Base-by-base conservation (phyloP, 1,140 invertebrate genomes). In the Trigoniulus corallinus region DNA sequence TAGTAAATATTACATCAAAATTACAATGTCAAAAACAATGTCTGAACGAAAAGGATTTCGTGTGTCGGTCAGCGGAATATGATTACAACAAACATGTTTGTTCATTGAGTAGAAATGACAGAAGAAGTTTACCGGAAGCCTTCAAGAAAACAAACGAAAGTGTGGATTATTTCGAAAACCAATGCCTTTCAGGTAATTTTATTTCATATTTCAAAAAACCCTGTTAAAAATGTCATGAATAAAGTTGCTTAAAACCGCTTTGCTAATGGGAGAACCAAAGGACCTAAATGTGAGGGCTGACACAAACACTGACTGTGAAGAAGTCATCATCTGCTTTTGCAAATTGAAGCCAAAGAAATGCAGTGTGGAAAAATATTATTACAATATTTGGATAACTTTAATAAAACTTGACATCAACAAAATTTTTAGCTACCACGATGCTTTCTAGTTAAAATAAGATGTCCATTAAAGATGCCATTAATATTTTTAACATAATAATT, bases 91-190 rank as follows among this genome's bases (percentile, higher is more conserved):
- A 62, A 0, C 63, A 65, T 1, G 62, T 65, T 34, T 73, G 71
- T 55, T 59, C 61, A 20, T 56, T 73, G 10, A 70, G 68, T 48
- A 55, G 62, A 47, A 64, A 69, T 25, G 64, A 69, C 48, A 41
- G 72, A 26, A 56, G 71, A 26, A 63, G 66, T 0, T 52, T 58
- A 26, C 68, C 71, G 0, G 55, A 54, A 20, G 63, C 60, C 43
- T 72, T 66, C 54, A 60, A 64, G 12, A 62, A 66, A 39, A 62
- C 64, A 20, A 54, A 60, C 10, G 59, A 59, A 50, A 65, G 65
- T 41, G 61, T 70, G 2, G 70, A 71, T 52, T 73, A 73, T 55
- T 56, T 74, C 44, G 71, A 73, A 54, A 73, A 74, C 56, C 69
- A 71, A 52, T 73, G 71, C 51, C 56, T 56, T 47, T 27, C 51